These are phyloP conservation scores for Stichodactyla mertensii DNA, from an alignment of 64 coral and sea anemone species.

Conservation along the genomic window DNA sequence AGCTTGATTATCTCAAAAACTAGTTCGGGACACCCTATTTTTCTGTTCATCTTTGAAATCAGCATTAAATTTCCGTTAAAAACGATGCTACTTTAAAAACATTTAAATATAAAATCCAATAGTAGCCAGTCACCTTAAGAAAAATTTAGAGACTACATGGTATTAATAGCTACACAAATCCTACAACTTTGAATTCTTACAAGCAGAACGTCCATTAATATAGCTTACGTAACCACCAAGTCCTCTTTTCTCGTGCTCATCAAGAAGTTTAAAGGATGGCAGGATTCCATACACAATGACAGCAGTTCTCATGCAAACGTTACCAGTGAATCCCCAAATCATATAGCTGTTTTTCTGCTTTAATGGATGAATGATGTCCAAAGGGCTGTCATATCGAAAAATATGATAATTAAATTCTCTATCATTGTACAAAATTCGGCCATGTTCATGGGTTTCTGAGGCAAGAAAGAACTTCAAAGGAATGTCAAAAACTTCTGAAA, in stretches of 20 bases:
- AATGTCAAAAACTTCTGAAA: slow-evolving; percentile 61
- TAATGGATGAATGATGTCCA: not conserved
- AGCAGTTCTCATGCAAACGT: slow-evolving; percentile 59
- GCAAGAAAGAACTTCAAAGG: slow-evolving; percentile 74
- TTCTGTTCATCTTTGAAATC: too few relatives aligned
- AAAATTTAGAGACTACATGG: too few relatives aligned
- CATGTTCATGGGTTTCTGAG: not conserved
- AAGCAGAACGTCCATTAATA: not conserved
- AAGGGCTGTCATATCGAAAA: slow-evolving; percentile 27
- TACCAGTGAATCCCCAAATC: slow-evolving; percentile 80
- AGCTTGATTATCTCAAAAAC: too few relatives aligned
- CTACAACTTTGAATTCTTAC: not conserved
- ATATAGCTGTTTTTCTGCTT: not conserved
- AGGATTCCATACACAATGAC: slow-evolving; percentile 46
- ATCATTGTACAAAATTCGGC: not conserved
- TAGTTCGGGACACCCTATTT: too few relatives aligned
- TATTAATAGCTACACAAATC: too few relatives aligned
- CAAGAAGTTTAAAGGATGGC: slow-evolving; percentile 28
- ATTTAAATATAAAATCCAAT: too few relatives aligned
- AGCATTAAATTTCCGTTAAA: too few relatives aligned
- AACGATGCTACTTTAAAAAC: too few relatives aligned
- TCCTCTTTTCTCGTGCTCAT: not conserved
- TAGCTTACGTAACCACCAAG: not conserved
- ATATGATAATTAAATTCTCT: slow-evolving; percentile 19
- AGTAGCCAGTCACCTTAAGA: too few relatives aligned